A percentile compares a stretch with the other conserved stretches of the same genome.
Evolutionary conservation across 1,140 invertebrate genomes (phyloP).

Genomic region (Pseudobourletiella spinata): DNA sequence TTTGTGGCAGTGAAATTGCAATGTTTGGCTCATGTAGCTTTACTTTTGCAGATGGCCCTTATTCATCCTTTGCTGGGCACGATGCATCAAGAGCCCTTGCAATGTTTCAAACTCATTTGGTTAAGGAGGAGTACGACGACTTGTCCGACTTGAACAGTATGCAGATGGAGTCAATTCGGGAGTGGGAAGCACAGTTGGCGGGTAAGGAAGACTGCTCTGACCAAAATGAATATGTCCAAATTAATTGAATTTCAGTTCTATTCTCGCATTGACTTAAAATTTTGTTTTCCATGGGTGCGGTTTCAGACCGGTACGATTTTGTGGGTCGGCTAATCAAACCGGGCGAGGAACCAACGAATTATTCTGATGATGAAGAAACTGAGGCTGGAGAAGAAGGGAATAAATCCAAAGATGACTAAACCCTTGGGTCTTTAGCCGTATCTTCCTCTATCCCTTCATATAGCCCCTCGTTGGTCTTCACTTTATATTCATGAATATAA

Average conservation of each 20-base stretch:
- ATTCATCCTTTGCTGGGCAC: slow-evolving; percentile 85
- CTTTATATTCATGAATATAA: neutral
- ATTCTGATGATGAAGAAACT: slow-evolving; percentile 83
- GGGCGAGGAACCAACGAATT: slow-evolving; percentile 80
- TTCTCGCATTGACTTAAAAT: neutral
- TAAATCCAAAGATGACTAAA: slow-evolving; percentile 12
- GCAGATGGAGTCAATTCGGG: slow-evolving; percentile 75
- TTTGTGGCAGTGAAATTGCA: too few species aligned
- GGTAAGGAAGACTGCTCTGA: slow-evolving; percentile 47
- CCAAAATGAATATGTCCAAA: neutral
- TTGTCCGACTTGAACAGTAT: slow-evolving; percentile 80
- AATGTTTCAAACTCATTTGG: slow-evolving; percentile 76
- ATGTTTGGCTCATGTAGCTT: too few species aligned
- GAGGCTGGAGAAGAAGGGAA: slow-evolving; percentile 10
- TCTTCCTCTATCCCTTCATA: slow-evolving; percentile 1
- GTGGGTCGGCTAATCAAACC: slow-evolving; percentile 85
- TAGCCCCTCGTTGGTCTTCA: too few species aligned
- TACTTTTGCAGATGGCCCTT: slow-evolving; percentile 69
- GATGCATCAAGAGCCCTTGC: slow-evolving; percentile 91
- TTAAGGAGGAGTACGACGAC: slow-evolving; percentile 87
- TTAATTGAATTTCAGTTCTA: too few species aligned
- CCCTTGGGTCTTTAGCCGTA: neutral
- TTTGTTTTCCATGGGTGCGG: neutral
- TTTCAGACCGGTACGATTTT: slow-evolving; percentile 83
- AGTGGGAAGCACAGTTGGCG: slow-evolving; percentile 96